Evolutionary conservation across 2,888 invertebrate species (phyloP).

Genomic region (Cryptophagus acutangulus): DNA sequence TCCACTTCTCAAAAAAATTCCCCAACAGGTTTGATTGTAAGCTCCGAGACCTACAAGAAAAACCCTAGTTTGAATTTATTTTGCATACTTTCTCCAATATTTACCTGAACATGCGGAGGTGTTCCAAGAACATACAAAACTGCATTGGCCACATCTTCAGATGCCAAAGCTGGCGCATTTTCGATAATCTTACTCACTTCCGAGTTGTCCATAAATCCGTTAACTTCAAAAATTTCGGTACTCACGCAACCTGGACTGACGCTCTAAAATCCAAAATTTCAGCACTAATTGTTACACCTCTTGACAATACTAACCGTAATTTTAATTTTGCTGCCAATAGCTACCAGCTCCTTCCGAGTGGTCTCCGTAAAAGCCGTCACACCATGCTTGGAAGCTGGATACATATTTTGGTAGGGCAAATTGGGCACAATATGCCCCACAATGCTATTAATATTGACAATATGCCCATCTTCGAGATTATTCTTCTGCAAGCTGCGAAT

Average conservation of each 20-base stretch:
- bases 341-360: constrained; percentile 17
- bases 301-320: constrained; percentile 19
- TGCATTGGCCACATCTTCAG: constrained; percentile 31
- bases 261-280: constrained; percentile 30
- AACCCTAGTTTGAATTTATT: constrained; percentile 5
- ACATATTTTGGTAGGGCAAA: constrained; percentile 19
- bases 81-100: constrained; percentile 1
- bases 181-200: constrained; percentile 16
- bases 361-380: constrained; percentile 20
- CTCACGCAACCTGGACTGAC: constrained; percentile 30
- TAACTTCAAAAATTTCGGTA: constrained; percentile 26
- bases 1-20: constrained; percentile 16
- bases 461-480: constrained; percentile 28
- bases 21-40: constrained; percentile 22
- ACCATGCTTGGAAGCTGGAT: constrained; percentile 21
- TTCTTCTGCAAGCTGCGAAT: constrained; percentile 28
- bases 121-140: constrained; percentile 29
- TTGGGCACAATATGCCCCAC: constrained; percentile 19
- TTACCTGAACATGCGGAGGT: constrained; percentile 30
- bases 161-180: constrained; percentile 18
- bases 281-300: too few relatives aligned
- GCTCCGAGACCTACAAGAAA: constrained; percentile 20
- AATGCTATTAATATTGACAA: constrained; percentile 27
- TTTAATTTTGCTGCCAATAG: constrained; percentile 20
- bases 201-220: constrained; percentile 18